These are phyloP conservation scores for Microplitis deprimator DNA, from an alignment of 2,888 invertebrate genomes.

Conservation along the genomic window DNA sequence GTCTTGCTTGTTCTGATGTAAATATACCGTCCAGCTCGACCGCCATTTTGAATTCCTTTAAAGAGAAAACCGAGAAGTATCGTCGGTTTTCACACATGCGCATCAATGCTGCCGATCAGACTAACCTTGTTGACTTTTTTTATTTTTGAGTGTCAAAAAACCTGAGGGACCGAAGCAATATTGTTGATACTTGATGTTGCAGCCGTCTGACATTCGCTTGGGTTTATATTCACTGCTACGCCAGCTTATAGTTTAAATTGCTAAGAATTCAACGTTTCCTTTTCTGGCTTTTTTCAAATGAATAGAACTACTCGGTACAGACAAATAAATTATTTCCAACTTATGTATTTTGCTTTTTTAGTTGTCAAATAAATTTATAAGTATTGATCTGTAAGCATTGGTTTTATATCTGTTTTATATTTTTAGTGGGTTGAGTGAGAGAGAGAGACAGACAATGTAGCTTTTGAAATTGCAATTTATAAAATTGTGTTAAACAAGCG, in stretches of 20 bases:
- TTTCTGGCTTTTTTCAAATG: constrained; percentile 3
- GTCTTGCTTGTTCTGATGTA: constrained; percentile 18
- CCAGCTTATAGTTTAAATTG: not conserved
- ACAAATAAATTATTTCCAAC: not conserved
- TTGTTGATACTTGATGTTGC: constrained; percentile 69
- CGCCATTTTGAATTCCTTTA: constrained; percentile 71
- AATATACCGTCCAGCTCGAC: constrained; percentile 38
- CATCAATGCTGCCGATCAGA: constrained; percentile 15
- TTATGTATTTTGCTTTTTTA: not conserved
- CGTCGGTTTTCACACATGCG: constrained; percentile 20
- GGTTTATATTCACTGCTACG: constrained; percentile 28
- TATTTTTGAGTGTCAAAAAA: constrained; percentile 53
- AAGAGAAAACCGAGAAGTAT: constrained; percentile 34
- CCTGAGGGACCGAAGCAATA: constrained; percentile 59
- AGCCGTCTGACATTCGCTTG: constrained; percentile 49
- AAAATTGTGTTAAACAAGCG: no score
- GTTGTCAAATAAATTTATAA: no score
- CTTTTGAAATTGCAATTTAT: no score
- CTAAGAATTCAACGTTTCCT: constrained; percentile 35
- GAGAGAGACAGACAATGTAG: no score
- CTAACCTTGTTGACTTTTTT: constrained; percentile 36
- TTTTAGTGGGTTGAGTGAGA: no score
- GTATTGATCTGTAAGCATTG: no score
- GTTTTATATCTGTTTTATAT: no score
- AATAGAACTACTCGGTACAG: not conserved